These are phyloP conservation scores for Antheraea yamamai DNA, from an alignment of 2,888 invertebrate species.

Conservation along the genomic window DNA sequence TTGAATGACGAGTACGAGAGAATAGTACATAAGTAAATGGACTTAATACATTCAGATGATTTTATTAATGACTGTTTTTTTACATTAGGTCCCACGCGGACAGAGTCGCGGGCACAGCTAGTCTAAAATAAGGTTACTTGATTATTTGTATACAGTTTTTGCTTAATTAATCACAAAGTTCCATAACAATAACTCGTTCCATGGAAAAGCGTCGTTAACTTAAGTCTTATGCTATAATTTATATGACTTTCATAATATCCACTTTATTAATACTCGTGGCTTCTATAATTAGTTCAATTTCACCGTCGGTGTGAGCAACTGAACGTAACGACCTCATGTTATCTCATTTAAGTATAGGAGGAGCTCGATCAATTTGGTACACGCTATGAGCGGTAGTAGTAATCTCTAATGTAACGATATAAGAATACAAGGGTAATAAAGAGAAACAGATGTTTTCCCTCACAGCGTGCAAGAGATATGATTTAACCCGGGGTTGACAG, in stretches of 20 bases:
- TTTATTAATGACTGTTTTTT: too few species aligned
- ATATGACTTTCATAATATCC: neutral
- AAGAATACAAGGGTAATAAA: neutral
- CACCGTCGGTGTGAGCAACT: neutral
- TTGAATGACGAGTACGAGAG: too few species aligned
- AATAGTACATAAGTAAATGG: too few species aligned
- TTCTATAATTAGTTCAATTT: constrained; percentile 3
- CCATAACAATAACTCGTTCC: too few species aligned
- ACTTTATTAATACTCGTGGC: neutral
- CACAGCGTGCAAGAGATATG: neutral
- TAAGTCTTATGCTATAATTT: neutral
- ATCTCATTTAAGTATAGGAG: constrained; percentile 9
- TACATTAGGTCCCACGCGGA: too few species aligned
- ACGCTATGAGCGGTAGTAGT: constrained; percentile 1
- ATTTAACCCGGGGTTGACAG: neutral
- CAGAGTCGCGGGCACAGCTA: too few species aligned
- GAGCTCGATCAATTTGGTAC: constrained; percentile 1
- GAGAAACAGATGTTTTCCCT: constrained; percentile 1
- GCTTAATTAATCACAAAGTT: too few species aligned
- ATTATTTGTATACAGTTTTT: too few species aligned
- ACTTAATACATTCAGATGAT: too few species aligned
- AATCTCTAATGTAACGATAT: constrained; percentile 1
- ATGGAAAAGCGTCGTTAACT: too few species aligned
- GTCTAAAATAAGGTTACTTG: too few species aligned
- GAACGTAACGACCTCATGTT: constrained; percentile 3